Evolutionary conservation across 2,888 invertebrate species (phyloP), one percentile per base, ranked within the genome.

Genomic region (Belgica antarctica): DNA sequence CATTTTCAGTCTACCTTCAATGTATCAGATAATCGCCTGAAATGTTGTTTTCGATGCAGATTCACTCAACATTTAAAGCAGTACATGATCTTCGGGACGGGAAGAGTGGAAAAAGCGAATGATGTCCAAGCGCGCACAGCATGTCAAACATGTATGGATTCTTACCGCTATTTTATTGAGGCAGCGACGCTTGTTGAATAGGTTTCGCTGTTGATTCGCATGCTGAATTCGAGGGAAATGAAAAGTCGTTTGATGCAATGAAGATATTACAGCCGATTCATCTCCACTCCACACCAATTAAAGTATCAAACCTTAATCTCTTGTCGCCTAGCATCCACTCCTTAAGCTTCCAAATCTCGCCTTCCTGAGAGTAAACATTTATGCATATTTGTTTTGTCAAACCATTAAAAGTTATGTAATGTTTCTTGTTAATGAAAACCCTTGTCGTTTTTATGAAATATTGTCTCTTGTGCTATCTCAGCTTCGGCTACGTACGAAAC

Each of bases 51-150:
- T n/a, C n/a, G n/a, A n/a, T n/a, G n/a, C n/a, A n/a, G n/a, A n/a
- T n/a, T n/a, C n/a, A 34, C 12, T 34, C 34, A 34, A 34, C n/a
- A 34, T 34, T 34, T 34, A 7, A 34, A 34, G 34, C n/a, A 34
- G 34, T 8, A 34, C 34, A 34, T 34, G 34, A 34, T 34, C 34
- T 34, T 34, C 34, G 34, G 34, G 12, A 34, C 12, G 7, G 22
- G 22, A 57, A 57, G 5, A n/a, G 10, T 7, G 46, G 7, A 46
- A 46, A 12, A 7, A 46, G 17, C 4, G 3, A 15, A 27, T 59
- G 25, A 27, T 59, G 59, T 27, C 59, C 59, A 59, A 27, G 59
- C 5, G 59, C 27, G 59, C 59, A 59, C 59, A 59, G 59, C 59
- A 19, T 59, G 59, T 19, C 17, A 22, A 25, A 25, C 59, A 25